A percentile compares a stretch with the other conserved stretches of the same genome.
Conservation (phyloP, 2,888 invertebrate species). For the Eubasilissa splendida region DNA sequence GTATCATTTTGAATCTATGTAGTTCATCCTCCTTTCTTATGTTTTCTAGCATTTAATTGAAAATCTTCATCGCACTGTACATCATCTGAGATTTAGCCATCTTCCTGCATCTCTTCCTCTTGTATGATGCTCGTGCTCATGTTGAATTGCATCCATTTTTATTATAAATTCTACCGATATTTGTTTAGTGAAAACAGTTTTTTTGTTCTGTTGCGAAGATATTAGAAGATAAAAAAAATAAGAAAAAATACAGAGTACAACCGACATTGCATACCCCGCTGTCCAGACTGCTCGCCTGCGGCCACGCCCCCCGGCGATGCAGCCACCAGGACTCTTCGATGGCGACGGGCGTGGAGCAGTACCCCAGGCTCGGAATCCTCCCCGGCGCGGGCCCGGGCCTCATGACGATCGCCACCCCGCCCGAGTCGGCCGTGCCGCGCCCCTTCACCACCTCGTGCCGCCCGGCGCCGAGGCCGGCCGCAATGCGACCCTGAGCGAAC, state of each 20-base stretch:
- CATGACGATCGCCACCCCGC: constrained; percentile 13
- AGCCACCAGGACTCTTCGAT: neutral
- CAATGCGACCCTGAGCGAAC: neutral
- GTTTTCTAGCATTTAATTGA: too few relatives aligned
- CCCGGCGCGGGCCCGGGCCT: neutral
- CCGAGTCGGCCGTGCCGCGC: constrained; percentile 3
- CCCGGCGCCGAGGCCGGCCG: neutral
- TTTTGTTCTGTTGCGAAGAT: too few relatives aligned
- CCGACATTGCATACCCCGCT: constrained; percentile 14
- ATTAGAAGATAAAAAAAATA: neutral
- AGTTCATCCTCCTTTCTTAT: too few relatives aligned
- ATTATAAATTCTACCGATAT: too few relatives aligned
- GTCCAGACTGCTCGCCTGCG: constrained; percentile 4
- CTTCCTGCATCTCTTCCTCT: too few relatives aligned
- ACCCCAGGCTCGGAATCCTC: neutral
- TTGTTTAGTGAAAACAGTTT: too few relatives aligned
- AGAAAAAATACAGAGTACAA: neutral
- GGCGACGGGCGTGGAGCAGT: neutral
- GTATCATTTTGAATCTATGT: too few relatives aligned
- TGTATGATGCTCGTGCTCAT: too few relatives aligned
- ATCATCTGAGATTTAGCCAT: too few relatives aligned
- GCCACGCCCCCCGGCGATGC: neutral
- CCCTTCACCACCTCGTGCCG: neutral
- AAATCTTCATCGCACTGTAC: too few relatives aligned
- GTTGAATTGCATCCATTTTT: too few relatives aligned